Conservation (phyloP, 2,888 invertebrate species). For the Atethmia centrago region DNA sequence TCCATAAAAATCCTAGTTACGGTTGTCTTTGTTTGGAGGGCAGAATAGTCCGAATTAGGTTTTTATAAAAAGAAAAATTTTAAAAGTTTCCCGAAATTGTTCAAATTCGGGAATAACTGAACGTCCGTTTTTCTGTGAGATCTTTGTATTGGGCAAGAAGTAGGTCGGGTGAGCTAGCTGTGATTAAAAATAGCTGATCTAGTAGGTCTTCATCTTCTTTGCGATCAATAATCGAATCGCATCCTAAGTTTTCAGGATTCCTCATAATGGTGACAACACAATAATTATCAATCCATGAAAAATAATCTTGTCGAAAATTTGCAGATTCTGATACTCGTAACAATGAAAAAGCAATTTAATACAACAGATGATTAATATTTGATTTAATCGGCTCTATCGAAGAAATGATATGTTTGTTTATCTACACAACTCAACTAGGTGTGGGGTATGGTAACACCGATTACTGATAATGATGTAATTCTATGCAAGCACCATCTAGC, state of each 20-base stretch:
- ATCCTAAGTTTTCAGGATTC: neutral
- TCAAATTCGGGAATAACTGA: too few relatives aligned
- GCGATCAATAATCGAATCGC: neutral
- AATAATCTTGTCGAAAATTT: neutral
- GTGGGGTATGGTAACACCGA: neutral
- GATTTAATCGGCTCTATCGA: constrained; percentile 12
- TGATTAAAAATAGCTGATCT: neutral
- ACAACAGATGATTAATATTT: constrained; percentile 4
- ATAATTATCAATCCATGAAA: neutral
- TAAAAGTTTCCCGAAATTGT: too few relatives aligned
- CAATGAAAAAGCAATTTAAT: neutral
- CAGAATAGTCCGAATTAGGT: too few relatives aligned
- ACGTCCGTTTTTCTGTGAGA: too few relatives aligned
- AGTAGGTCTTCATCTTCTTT: neutral
- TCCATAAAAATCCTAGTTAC: too few relatives aligned
- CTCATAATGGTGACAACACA: too few relatives aligned
- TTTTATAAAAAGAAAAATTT: too few relatives aligned
- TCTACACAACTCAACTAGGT: neutral
- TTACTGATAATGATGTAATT: neutral
- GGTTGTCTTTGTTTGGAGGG: too few relatives aligned
- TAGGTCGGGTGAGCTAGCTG: too few relatives aligned
- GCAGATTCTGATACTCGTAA: neutral
- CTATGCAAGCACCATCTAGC: neutral
- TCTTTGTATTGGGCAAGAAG: too few relatives aligned
- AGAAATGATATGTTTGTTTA: neutral